Evolutionary conservation across 2,113 vertebrate species (phyloP), one percentile per base, ranked within the genome.

Genomic region (Ptyas mucosa): DNA sequence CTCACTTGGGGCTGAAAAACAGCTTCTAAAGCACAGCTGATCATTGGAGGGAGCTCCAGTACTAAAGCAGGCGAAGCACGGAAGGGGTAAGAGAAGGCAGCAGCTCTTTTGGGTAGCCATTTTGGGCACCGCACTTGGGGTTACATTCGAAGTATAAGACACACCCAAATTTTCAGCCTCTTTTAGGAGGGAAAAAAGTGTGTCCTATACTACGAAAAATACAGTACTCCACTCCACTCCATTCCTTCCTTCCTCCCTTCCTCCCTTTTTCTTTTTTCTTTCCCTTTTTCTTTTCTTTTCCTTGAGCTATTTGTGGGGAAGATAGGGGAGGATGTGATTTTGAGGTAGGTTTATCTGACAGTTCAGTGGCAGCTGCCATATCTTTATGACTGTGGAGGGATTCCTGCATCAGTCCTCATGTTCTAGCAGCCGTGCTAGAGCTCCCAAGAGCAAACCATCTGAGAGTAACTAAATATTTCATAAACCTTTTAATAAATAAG

Each of bases 381-480:
- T n/a, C 10, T 57, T 75, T 75, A 53, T 69, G 85, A 39, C 10
- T 64, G 21, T 87, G n/a, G 69, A 89, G 29, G 26, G 54, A 89
- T 11, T 29, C 9, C 64, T 85, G 26, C 9, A 57, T 85, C 87
- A 89, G 11, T 58, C 29, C 34, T 92, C 51, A 69, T 51, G 86
- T 92, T 54, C 49, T 34, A 51, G 34, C 88, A 39, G 52, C 53
- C 85, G 0, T 39, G 46, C n/a, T 58, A 21, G 58, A 20, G 20
- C 46, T 86, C 24, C 11, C 51, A 85, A 49, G 23, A 81, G 29
- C 39, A n/a, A 90, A 85, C n/a, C 23, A 39, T 51, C 58, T 7
- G 39, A 96, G 57, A 94, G 89, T 89, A 94, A 93, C 89, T 89
- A 88, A 92, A 91, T 95, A 96, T 96, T 95, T 96, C 53, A 94